These are phyloP conservation scores for Bagarius yarrelli DNA, from an alignment of 2,113 vertebrate genomes.

Conservation along the genomic window DNA sequence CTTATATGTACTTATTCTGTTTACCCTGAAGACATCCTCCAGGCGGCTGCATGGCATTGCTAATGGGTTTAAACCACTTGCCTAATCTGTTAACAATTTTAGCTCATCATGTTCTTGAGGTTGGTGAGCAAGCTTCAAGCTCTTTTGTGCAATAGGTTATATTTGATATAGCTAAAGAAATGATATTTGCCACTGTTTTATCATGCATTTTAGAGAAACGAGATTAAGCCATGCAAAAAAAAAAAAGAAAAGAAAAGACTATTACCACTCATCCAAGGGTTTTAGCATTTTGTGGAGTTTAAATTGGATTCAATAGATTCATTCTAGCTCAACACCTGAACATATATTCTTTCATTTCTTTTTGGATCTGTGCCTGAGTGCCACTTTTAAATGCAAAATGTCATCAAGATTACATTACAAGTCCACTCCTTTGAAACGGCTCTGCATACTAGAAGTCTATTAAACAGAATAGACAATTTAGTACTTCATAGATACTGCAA, in stretches of 20 bases:
- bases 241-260: too few relatives aligned
- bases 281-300: neutral
- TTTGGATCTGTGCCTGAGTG: neutral
- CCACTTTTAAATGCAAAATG: neutral
- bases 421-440: neutral
- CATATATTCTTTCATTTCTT: neutral
- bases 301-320: neutral
- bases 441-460: neutral
- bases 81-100: constrained; percentile 63
- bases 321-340: neutral
- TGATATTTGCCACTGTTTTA: constrained; percentile 3
- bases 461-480: neutral
- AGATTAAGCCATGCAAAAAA: neutral
- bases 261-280: neutral
- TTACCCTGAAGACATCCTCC: constrained; percentile 48
- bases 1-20: constrained; percentile 45
- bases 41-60: constrained; percentile 47
- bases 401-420: neutral
- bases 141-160: constrained; percentile 9
- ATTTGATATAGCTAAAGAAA: constrained; percentile 21
- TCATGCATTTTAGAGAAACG: neutral
- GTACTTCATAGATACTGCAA: constrained; percentile 8
- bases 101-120: constrained; percentile 31
- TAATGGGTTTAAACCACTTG: constrained; percentile 60
- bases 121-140: constrained; percentile 43